Base-by-base conservation (phyloP, 2,888 invertebrate species). In the Nysson spinosus region DNA sequence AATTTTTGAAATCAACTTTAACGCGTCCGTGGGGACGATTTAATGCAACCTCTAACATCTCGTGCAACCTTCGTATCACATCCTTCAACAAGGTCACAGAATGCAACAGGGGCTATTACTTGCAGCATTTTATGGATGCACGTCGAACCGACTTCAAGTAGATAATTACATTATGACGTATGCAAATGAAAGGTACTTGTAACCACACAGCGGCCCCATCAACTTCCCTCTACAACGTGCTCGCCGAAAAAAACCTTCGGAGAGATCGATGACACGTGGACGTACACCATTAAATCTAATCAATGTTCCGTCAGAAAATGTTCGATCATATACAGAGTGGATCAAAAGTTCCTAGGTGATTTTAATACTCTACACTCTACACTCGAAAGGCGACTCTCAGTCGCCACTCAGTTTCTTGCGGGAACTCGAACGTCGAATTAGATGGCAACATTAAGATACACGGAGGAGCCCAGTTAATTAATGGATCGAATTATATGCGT, bases 151-250 rank as follows among this genome's bases (percentile, higher is more conserved):
- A 37, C 39, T 34, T 39, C 65, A 51, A 54, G 19, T 44, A 43
- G 37, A 26, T 43, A 44, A 63, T 44, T 67, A 52, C n/a, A 56
- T 52, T 49, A 49, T 52, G 28, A 52, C 58, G 58, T 58, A 58
- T 55, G 51, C 37, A 47, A 47, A 51, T 61, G 43, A 64, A 64
- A 60, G 64, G 43, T 58, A 47, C 11, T 42, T 51, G 39, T 43
- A 40, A 52, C 24, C 30, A 11, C n/a, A n/a, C n/a, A n/a, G n/a
- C 26, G 50, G 30, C 40, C 26, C 34, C 40, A 19, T 40, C 34
- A 7, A n/a, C 30, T 37, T 28, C 11, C 7, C 40, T 12, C 9
- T 14, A 9, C 26, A 11, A 24, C 9, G 28, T 19, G 20, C 14
- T n/a, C 35, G n/a, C n/a, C n/a, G n/a, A 16, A 51, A 52, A 56